A percentile compares a stretch with the other conserved stretches of the same genome.
phyloP scores from a whole-genome alignment of 2,888 invertebrate genomes.

The Boloria selene region DNA sequence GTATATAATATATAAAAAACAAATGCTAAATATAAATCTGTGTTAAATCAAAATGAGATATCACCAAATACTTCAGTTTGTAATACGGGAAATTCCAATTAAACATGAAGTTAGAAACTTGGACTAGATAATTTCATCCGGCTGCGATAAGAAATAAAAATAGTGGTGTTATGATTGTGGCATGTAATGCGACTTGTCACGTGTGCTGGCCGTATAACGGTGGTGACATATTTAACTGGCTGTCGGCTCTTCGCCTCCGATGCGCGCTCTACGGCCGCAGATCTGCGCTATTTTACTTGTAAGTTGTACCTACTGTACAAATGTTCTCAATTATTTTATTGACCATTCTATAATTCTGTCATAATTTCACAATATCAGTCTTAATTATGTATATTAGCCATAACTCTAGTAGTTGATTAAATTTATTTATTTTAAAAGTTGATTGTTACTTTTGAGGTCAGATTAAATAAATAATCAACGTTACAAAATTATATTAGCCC shows the following conservation, averaged over 20 bases:
- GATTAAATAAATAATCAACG: too few relatives aligned
- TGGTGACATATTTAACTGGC: slow-evolving; percentile 66
- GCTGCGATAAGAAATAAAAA: slow-evolving; percentile 34
- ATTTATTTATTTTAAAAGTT: too few relatives aligned
- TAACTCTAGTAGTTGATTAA: too few relatives aligned
- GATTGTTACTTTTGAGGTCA: too few relatives aligned
- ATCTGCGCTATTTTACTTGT: background rate
- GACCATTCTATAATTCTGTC: background rate
- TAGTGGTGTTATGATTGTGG: slow-evolving; percentile 33
- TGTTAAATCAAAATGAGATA: background rate
- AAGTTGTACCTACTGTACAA: background rate
- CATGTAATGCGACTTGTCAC: slow-evolving; percentile 39
- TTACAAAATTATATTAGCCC: too few relatives aligned
- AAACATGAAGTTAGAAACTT: slow-evolving; percentile 13
- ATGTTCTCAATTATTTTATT: background rate
- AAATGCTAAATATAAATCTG: too few relatives aligned
- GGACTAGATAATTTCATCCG: slow-evolving; percentile 28
- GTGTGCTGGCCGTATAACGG: slow-evolving; percentile 56
- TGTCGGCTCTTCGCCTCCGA: slow-evolving; percentile 44
- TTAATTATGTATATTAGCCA: background rate
- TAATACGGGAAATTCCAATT: slow-evolving; percentile 8
- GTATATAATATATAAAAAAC: background rate
- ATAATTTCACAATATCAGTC: background rate
- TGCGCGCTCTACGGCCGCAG: slow-evolving; percentile 26
- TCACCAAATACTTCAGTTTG: background rate